Evolutionary conservation across 2,888 invertebrate species (phyloP).

Genomic region (Chrysina gloriosa): DNA sequence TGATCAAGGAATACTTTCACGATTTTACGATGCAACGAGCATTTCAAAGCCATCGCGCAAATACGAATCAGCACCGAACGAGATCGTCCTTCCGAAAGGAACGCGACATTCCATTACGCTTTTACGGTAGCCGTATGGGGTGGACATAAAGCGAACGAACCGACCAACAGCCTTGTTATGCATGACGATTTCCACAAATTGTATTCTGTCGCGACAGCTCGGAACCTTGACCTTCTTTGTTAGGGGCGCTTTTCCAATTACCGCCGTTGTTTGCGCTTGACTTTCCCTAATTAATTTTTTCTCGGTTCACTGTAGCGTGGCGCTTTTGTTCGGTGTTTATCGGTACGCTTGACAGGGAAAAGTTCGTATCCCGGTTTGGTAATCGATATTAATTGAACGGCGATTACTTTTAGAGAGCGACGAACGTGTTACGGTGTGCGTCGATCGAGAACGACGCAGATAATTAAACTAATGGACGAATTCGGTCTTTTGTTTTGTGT

Average conservation of each 20-base stretch:
- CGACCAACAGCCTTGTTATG: not conserved
- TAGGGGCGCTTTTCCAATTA: conserved; percentile 21
- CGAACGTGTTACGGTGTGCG: no score
- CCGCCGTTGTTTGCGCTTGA: conserved; percentile 19
- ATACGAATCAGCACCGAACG: no score
- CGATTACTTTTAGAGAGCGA: not conserved
- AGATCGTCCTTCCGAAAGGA: not conserved
- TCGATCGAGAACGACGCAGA: no score
- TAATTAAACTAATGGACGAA: no score
- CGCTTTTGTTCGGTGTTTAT: conserved; percentile 12
- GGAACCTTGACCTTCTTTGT: conserved; percentile 26
- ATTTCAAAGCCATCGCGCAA: no score
- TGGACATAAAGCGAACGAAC: conserved; percentile 1
- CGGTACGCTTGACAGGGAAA: conserved; percentile 12
- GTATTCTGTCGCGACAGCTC: conserved; percentile 24
- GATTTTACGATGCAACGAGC: no score
- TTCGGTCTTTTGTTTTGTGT: no score
- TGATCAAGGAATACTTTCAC: no score
- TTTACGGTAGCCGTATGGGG: not conserved
- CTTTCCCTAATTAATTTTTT: conserved; percentile 27
- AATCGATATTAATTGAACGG: conserved; percentile 8
- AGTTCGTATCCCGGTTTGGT: not conserved
- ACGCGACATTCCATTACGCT: not conserved
- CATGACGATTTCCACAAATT: conserved; percentile 26
- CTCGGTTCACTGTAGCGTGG: not conserved